Conservation (phyloP, 2,113 vertebrate species). For the Corvus moneduloides region DNA sequence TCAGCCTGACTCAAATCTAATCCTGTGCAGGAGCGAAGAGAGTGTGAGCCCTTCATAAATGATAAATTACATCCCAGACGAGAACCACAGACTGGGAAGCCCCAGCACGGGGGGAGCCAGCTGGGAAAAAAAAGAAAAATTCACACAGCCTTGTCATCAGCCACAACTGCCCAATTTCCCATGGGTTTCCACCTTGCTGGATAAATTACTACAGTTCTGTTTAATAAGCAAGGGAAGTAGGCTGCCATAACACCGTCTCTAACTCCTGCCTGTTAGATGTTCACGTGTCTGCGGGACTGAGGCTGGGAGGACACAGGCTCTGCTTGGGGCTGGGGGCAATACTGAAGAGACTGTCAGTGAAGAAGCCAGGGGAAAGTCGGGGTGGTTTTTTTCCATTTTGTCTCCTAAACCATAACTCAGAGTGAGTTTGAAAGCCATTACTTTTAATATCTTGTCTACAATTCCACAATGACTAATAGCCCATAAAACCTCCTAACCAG, state of each 20-base stretch:
- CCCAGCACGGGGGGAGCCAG: not conserved
- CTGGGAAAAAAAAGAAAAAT: not conserved
- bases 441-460: not conserved
- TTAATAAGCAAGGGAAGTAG: not conserved
- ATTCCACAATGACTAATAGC: not conserved
- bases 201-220: not conserved
- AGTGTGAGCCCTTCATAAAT: not conserved
- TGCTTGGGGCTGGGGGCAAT: not conserved
- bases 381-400: not conserved
- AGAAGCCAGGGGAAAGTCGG: not conserved
- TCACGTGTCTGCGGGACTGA: not conserved
- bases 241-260: not conserved
- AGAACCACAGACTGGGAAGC: not conserved
- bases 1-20: not conserved
- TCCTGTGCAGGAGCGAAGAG: not conserved
- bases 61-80: not conserved
- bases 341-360: not conserved
- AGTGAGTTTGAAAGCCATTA: not conserved
- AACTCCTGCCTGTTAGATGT: not conserved
- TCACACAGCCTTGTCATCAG: not conserved
- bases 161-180: not conserved
- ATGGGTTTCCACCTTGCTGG: not conserved
- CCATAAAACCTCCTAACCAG: not conserved
- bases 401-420: not conserved
- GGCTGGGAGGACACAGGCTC: not conserved